Evolutionary conservation across 2,888 invertebrate species (phyloP).

Genomic region (Cacoxenus indagator): DNA sequence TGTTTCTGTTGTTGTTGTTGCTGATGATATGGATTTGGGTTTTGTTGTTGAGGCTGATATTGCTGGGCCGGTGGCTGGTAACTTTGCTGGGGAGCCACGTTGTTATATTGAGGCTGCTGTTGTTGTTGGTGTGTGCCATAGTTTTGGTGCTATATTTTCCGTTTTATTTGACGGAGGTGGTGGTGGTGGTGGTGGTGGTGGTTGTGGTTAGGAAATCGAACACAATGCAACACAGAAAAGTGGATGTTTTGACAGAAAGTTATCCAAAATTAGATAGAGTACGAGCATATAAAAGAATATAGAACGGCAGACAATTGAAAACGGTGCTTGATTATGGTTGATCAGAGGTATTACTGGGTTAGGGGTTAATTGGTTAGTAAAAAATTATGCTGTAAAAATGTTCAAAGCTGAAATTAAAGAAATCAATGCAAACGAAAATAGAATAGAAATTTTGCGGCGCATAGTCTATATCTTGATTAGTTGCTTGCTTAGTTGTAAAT

Average conservation of each 20-base stretch:
- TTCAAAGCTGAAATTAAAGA: constrained; percentile 40
- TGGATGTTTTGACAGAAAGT: constrained; percentile 6
- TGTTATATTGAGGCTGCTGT: constrained; percentile 36
- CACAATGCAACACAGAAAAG: constrained; percentile 33
- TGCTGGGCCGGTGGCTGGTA: constrained; percentile 39
- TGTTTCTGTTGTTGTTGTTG: constrained; percentile 41
- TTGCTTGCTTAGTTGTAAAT: not conserved
- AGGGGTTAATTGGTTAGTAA: not conserved
- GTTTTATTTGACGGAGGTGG: constrained; percentile 31
- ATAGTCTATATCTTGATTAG: not conserved
- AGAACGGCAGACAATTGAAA: not conserved
- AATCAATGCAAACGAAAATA: constrained; percentile 7
- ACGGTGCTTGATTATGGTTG: not conserved
- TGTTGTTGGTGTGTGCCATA: constrained; percentile 52
- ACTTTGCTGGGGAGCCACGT: constrained; percentile 31
- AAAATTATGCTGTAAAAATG: constrained; percentile 29
- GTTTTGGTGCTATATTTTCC: constrained; percentile 50
- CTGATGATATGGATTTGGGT: constrained; percentile 43
- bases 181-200: constrained; percentile 34
- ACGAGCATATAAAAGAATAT: not conserved
- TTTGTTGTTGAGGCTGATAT: constrained; percentile 45
- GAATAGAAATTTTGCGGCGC: not conserved
- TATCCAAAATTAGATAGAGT: not conserved
- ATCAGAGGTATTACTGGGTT: not conserved
- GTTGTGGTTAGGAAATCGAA: constrained; percentile 37